A percentile compares a stretch with the other conserved stretches of the same genome.
These are phyloP conservation scores for Catharus ustulatus DNA, from an alignment of 2,797 vertebrate species.

Conservation along the genomic window DNA sequence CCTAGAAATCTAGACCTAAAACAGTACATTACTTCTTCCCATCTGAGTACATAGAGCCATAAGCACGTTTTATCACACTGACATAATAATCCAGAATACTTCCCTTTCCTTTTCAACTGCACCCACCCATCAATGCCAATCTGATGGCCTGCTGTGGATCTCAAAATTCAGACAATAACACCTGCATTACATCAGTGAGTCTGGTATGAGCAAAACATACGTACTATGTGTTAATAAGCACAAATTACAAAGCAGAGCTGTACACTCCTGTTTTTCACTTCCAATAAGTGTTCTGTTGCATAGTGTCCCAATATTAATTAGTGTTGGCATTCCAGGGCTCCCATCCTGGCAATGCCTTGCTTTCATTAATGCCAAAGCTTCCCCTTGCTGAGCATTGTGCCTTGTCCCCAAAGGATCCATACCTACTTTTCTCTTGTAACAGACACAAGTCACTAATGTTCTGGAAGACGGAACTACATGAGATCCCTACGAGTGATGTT, in stretches of 20 bases:
- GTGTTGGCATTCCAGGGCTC: not conserved
- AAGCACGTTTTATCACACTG: not conserved
- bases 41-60: not conserved
- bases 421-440: not conserved
- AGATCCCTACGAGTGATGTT: not conserved
- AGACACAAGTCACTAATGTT: not conserved
- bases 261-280: not conserved
- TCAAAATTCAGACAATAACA: not conserved
- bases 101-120: not conserved
- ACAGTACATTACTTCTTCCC: not conserved
- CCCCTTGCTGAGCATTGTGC: not conserved
- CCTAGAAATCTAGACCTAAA: not conserved
- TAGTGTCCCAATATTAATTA: not conserved
- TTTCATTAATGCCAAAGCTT: not conserved
- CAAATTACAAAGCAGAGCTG: not conserved
- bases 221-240: not conserved
- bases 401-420: not conserved
- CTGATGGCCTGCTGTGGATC: not conserved
- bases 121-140: rapidly evolving
- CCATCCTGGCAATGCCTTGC: not conserved
- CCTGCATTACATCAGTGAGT: not conserved
- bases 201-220: not conserved
- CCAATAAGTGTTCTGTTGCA: not conserved
- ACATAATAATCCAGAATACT: not conserved
- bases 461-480: not conserved